These are phyloP conservation scores for Microctonus brassicae DNA, from an alignment of 2,888 invertebrate genomes.

Conservation along the genomic window DNA sequence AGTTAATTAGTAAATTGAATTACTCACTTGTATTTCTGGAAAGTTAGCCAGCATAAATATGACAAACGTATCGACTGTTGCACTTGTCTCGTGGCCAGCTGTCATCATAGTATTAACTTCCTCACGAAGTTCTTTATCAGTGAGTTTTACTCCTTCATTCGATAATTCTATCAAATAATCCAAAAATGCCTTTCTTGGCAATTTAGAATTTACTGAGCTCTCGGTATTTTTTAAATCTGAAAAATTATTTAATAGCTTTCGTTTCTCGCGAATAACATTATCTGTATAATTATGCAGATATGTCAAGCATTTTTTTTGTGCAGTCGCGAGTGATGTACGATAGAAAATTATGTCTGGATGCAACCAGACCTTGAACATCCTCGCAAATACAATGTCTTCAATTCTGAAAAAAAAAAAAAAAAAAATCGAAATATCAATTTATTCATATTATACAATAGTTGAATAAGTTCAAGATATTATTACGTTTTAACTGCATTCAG, in stretches of 20 bases:
- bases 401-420: conserved; percentile 57
- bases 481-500: conserved; percentile 46
- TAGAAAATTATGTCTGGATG: conserved; percentile 75
- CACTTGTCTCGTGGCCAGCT: conserved; percentile 64
- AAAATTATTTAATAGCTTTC: background rate
- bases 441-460: background rate
- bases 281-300: conserved; percentile 76
- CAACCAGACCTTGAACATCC: conserved; percentile 74
- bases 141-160: conserved; percentile 71
- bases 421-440: conserved; percentile 57
- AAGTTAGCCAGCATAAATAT: conserved; percentile 50
- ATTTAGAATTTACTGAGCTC: conserved; percentile 5
- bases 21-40: conserved; percentile 52
- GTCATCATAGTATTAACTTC: conserved; percentile 74
- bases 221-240: background rate
- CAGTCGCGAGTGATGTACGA: conserved; percentile 71
- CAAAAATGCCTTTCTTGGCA: conserved; percentile 69
- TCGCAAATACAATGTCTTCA: conserved; percentile 70
- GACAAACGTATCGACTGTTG: conserved; percentile 47
- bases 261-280: conserved; percentile 59
- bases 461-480: background rate
- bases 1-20: background rate
- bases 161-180: conserved; percentile 71
- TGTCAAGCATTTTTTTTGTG: conserved; percentile 72
- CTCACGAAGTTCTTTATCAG: conserved; percentile 72